phyloP scores from a whole-genome alignment of 1,140 invertebrate species.

The Drosophila navojoa region DNA sequence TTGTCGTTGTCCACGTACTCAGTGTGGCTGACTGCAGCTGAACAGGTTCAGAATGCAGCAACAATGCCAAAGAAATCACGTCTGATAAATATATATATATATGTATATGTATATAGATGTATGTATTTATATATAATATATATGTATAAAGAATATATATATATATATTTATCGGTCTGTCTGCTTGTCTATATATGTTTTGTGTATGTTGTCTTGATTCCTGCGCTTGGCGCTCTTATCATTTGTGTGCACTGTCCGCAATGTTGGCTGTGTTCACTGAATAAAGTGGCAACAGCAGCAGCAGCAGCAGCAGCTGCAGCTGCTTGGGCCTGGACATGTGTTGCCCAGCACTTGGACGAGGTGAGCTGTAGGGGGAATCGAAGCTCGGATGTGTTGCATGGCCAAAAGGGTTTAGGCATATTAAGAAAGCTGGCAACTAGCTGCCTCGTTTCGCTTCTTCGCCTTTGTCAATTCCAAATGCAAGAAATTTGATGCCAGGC shows the following conservation, averaged over 20 bases:
- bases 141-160: neutral
- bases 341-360: slow-evolving; percentile 14
- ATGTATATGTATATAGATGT: slow-evolving; percentile 1
- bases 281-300: slow-evolving; percentile 21
- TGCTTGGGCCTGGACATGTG: slow-evolving; percentile 54
- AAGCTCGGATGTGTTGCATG: neutral
- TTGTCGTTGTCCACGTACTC: slow-evolving; percentile 60
- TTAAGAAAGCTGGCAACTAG: slow-evolving; percentile 47
- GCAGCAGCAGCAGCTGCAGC: slow-evolving; percentile 7
- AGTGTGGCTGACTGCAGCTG: slow-evolving; percentile 52
- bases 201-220: slow-evolving; percentile 45
- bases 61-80: slow-evolving; percentile 71
- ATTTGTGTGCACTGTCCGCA: slow-evolving; percentile 58
- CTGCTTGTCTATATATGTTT: slow-evolving; percentile 9
- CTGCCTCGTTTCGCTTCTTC: slow-evolving; percentile 7
- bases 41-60: slow-evolving; percentile 68
- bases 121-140: slow-evolving; percentile 13
- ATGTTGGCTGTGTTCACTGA: slow-evolving; percentile 27
- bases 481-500: slow-evolving; percentile 54
- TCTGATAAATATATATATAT: slow-evolving; percentile 61
- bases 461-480: slow-evolving; percentile 50
- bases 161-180: slow-evolving; percentile 5
- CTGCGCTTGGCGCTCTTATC: slow-evolving; percentile 70
- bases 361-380: slow-evolving; percentile 1
- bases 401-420: slow-evolving; percentile 40